Evolutionary conservation across 2,797 vertebrate genomes (phyloP).

Genomic region (Menidia menidia): DNA sequence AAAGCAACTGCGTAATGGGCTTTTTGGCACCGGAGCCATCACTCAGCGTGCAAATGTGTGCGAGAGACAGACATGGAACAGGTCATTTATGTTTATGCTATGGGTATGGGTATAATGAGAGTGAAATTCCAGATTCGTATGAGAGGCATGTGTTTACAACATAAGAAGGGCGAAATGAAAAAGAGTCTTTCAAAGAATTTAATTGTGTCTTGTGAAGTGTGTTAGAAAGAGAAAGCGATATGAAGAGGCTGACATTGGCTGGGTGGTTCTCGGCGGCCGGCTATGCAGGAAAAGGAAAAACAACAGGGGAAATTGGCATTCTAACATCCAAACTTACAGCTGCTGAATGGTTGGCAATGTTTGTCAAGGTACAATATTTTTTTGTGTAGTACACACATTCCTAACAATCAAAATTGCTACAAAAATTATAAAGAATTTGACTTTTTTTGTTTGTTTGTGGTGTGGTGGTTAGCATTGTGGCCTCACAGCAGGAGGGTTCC

Average conservation of each 20-base stretch:
- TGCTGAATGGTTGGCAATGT: slow-evolving; percentile 52
- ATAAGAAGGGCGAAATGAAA: slow-evolving; percentile 1
- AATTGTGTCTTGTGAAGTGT: neutral
- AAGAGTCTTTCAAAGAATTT: slow-evolving; percentile 10
- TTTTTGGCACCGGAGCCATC: slow-evolving; percentile 79
- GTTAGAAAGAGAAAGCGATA: slow-evolving; percentile 10
- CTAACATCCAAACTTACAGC: slow-evolving; percentile 52
- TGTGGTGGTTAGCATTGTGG: no score
- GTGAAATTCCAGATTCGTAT: slow-evolving; percentile 33
- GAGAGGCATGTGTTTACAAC: slow-evolving; percentile 32
- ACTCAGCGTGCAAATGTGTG: slow-evolving; percentile 18
- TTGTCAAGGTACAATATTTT: neutral
- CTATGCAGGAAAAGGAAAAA: slow-evolving; percentile 27
- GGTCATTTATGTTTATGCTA: slow-evolving; percentile 29
- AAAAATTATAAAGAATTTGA: no score
- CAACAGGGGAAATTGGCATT: slow-evolving; percentile 57
- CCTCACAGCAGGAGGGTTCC: no score
- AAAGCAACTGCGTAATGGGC: slow-evolving; percentile 86
- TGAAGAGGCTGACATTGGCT: slow-evolving; percentile 38
- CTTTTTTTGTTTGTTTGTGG: no score
- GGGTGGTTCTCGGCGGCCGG: slow-evolving; percentile 37
- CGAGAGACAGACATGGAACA: neutral
- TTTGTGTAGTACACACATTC: slow-evolving; percentile 1
- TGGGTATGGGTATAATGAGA: slow-evolving; percentile 19
- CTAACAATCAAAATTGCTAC: neutral